Base-by-base conservation (phyloP, 2,797 vertebrate genomes). In the Spea hammondii region DNA sequence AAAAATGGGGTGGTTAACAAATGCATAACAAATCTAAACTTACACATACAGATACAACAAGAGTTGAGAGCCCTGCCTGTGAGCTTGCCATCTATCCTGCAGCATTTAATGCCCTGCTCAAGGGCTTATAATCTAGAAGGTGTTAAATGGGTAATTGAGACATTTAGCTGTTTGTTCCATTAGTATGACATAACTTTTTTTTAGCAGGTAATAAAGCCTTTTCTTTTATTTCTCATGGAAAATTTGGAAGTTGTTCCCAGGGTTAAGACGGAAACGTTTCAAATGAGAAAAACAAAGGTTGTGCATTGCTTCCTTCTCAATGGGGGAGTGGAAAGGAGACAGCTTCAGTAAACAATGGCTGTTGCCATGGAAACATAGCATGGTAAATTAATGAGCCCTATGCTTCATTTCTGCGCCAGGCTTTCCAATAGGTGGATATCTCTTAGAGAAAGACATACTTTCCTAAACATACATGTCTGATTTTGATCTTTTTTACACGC, bases 271-370 rank as follows among this genome's bases (percentile, higher is more conserved):
- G 70, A 73, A 77, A 77, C 49, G 68, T 32, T 77, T 73, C 13
- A 68, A 57, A 72, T 72, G 66, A 72, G 48, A 80, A 53, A 32
- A 76, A 68, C 62, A 57, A 69, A 78, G 80, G 80, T 78, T 13
- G 75, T 69, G 65, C 70, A 82, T 7, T 59, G 70, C 65, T 59
- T 53, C 48, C 65, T 65, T 77, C 49, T 65, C 47, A 47, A 32
- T 32, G 65, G 55, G 70, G 57, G 55, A 72, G 75, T 44, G 65
- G 69, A 65, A 65, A 65, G 57, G 67, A 14, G 46, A 49, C 14
- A 62, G 70, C 65, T 74, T 74, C 17, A 50, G 80, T 74, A 82
- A 82, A 82, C 75, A 82, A 82, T 82, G 65, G 55, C 57, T 70
- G 75, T 82, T 74, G 57, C 80, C 70, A 82, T 77, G 75, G 70